A percentile compares a stretch with the other conserved stretches of the same genome.
Conservation (phyloP, 1,140 invertebrate species). For the Stratiolaelaps scimitus region DNA sequence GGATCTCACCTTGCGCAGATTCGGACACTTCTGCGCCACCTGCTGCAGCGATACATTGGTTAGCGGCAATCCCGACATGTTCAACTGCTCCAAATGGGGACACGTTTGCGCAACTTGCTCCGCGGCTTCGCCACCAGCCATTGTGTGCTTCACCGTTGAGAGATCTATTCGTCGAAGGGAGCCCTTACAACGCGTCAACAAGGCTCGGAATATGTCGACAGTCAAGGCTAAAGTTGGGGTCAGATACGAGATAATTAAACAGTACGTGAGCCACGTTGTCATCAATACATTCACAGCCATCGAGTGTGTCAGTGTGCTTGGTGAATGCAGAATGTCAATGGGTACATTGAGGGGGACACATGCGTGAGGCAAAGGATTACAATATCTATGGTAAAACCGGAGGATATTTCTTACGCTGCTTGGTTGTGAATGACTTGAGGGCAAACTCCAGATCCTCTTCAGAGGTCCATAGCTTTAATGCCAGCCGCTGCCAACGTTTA, state of each 20-base stretch:
- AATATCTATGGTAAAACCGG: background rate
- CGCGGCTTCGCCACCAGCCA: slow-evolving; percentile 9
- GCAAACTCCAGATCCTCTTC: slow-evolving; percentile 19
- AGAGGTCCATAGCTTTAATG: background rate
- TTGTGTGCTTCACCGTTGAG: background rate
- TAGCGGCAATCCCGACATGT: slow-evolving; percentile 33
- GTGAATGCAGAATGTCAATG: too few species aligned
- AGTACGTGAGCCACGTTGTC: background rate
- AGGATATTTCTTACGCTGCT: slow-evolving; percentile 5
- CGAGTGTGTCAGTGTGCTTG: background rate
- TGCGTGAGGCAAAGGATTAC: too few species aligned
- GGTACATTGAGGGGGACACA: too few species aligned
- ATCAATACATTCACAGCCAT: background rate
- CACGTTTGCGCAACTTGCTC: slow-evolving; percentile 31
- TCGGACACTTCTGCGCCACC: slow-evolving; percentile 35
- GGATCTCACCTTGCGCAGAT: slow-evolving; percentile 31
- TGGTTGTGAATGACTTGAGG: background rate
- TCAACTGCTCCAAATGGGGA: slow-evolving; percentile 34
- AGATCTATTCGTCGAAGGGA: slow-evolving; percentile 19
- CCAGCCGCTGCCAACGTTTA: slow-evolving; percentile 25
- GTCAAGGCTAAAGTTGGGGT: background rate
- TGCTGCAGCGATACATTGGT: slow-evolving; percentile 36
- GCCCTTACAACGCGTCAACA: slow-evolving; percentile 1
- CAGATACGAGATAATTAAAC: background rate
- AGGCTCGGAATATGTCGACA: slow-evolving; percentile 12